Conservation (phyloP, 1,140 invertebrate genomes). For the Tribolium madens region DNA sequence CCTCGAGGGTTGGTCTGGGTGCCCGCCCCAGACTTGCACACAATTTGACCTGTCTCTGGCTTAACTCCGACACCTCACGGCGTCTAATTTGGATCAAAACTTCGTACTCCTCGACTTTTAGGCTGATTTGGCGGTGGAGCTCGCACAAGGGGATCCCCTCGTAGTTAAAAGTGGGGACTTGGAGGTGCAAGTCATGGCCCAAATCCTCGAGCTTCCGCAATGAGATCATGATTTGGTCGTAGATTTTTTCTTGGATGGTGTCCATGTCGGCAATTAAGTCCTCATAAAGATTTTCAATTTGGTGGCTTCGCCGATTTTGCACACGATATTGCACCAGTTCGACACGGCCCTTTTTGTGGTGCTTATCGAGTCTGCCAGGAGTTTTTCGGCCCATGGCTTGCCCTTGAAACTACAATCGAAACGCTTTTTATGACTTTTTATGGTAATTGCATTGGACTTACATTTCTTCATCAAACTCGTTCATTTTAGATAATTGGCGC, state of each 20-base stretch:
- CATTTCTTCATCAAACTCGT: too few relatives aligned
- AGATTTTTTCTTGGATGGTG: constrained; percentile 14
- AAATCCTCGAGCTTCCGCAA: not conserved
- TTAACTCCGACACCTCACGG: constrained; percentile 42
- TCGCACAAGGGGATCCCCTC: not conserved
- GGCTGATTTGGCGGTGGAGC: not conserved
- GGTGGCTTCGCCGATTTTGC: constrained; percentile 6
- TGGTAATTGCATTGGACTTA: too few relatives aligned
- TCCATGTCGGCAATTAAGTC: constrained; percentile 15
- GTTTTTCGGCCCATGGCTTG: not conserved
- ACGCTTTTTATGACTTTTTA: too few relatives aligned
- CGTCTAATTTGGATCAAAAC: not conserved
- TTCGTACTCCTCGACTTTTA: not conserved
- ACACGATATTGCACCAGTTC: constrained; percentile 13
- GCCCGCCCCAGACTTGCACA: constrained; percentile 66
- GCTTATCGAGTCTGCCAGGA: not conserved
- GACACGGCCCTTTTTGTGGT: not conserved
- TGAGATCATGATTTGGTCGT: not conserved
- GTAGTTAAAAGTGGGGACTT: constrained; percentile 10
- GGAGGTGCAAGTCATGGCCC: not conserved
- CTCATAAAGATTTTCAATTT: constrained; percentile 11
- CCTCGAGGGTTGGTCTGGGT: constrained; percentile 65
- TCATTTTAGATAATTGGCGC: too few relatives aligned
- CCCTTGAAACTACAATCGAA: too few relatives aligned
- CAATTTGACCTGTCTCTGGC: constrained; percentile 46